phyloP scores from a whole-genome alignment of 2,888 invertebrate genomes.

The Diarsia rubi region DNA sequence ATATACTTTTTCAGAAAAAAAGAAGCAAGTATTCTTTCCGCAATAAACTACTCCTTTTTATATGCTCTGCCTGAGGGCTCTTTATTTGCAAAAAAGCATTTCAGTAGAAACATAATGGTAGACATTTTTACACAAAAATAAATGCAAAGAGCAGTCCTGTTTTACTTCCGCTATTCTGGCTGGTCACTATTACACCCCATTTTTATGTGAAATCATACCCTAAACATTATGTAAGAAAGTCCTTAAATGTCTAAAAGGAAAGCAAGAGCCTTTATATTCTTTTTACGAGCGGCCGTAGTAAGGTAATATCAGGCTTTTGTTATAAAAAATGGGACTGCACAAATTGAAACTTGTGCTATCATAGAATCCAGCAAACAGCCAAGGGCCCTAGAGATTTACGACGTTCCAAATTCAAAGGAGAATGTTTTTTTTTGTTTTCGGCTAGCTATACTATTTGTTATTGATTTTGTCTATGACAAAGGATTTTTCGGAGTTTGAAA shows the following conservation, averaged over 20 bases:
- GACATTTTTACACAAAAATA: constrained; percentile 32
- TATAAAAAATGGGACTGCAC: constrained; percentile 66
- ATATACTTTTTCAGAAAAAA: constrained; percentile 9
- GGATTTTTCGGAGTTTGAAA: constrained; percentile 1
- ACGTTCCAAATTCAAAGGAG: constrained; percentile 56
- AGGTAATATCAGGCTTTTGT: constrained; percentile 66
- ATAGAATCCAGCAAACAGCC: constrained; percentile 54
- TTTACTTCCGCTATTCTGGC: constrained; percentile 32
- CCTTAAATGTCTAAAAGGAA: constrained; percentile 50
- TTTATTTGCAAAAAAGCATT: constrained; percentile 35
- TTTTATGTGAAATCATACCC: constrained; percentile 55
- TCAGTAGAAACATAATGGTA: constrained; percentile 15
- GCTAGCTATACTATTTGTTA: constrained; percentile 39
- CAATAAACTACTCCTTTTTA: constrained; percentile 18
- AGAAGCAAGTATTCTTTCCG: neutral
- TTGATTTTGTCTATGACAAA: constrained; percentile 54
- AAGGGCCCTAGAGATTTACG: constrained; percentile 62
- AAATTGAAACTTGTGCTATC: constrained; percentile 69
- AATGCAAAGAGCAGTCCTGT: constrained; percentile 36
- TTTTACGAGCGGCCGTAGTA: constrained; percentile 64
- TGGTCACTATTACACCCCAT: constrained; percentile 40
- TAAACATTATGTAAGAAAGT: constrained; percentile 59
- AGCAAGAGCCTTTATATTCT: constrained; percentile 52
- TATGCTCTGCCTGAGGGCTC: neutral
- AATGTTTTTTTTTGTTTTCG: constrained; percentile 43